Evolutionary conservation across 2,113 vertebrate species (phyloP).

Genomic region (Pseudopipra pipra): DNA sequence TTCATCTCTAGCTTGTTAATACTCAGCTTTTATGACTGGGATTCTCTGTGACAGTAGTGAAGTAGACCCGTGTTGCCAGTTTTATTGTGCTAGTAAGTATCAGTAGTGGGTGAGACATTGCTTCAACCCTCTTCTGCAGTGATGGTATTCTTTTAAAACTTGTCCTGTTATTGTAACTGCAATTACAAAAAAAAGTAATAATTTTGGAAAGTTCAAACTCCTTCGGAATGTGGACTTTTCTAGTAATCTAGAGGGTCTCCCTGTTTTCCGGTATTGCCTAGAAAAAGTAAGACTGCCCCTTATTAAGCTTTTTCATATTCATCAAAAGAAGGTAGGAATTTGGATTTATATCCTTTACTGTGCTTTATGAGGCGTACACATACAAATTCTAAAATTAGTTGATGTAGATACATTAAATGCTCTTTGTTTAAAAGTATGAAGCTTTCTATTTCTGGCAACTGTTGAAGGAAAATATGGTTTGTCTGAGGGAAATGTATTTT

Average conservation of each 20-base stretch:
- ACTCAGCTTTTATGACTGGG: not conserved
- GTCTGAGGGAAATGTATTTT: not conserved
- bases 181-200: not conserved
- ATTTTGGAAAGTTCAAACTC: not conserved
- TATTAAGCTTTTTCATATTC: not conserved
- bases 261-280: not conserved
- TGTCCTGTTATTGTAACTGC: not conserved
- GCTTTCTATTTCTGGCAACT: not conserved
- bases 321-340: not conserved
- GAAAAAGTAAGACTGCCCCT: not conserved
- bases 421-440: not conserved
- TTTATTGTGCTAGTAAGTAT: not conserved
- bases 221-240: not conserved
- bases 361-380: not conserved
- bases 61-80: not conserved
- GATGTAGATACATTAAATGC: not conserved
- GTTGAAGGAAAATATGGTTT: not conserved
- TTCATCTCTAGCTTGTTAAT: not conserved
- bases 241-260: not conserved
- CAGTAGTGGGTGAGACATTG: not conserved
- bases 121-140: not conserved
- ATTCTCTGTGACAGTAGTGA: not conserved
- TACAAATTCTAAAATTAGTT: not conserved
- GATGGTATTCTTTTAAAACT: not conserved
- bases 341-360: not conserved